These are phyloP conservation scores for Catocala sponsa DNA, from an alignment of 2,888 invertebrate species.

Conservation along the genomic window DNA sequence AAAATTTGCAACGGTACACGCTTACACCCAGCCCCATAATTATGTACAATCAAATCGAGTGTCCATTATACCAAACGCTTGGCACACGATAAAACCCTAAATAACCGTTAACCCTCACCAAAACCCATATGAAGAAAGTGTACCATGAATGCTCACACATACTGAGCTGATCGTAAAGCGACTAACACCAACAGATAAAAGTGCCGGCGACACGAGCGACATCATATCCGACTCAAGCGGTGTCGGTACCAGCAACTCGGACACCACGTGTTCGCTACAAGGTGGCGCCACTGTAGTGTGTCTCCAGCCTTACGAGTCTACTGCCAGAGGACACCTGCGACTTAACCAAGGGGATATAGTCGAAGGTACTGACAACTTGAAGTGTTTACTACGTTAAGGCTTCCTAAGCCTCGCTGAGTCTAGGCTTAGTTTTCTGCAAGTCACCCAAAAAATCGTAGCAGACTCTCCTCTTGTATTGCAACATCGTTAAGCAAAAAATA, in stretches of 20 bases:
- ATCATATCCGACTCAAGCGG: constrained; percentile 97
- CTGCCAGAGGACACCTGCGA: constrained; percentile 92
- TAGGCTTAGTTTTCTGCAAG: no score
- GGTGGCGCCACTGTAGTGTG: constrained; percentile 94
- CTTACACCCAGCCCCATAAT: constrained; percentile 22
- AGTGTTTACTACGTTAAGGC: no score
- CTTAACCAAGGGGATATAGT: constrained; percentile 96
- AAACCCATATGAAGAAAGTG: no score
- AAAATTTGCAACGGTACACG: constrained; percentile 23
- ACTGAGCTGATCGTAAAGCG: constrained; percentile 56
- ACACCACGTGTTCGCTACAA: constrained; percentile 93
- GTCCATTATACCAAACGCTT: constrained; percentile 18
- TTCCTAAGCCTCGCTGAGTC: no score
- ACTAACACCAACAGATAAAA: constrained; percentile 92
- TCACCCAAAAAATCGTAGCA: no score
- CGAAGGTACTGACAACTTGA: constrained; percentile 89
- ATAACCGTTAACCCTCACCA: no score
- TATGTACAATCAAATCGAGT: constrained; percentile 9
- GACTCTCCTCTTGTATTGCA: no score
- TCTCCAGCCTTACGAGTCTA: constrained; percentile 93
- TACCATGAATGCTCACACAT: no score
- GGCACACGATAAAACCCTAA: constrained; percentile 16
- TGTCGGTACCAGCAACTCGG: constrained; percentile 96
- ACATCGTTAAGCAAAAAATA: no score
- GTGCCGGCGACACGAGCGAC: constrained; percentile 96